These are phyloP conservation scores for Atrichornis clamosus DNA, from an alignment of 2,113 vertebrate genomes.

Conservation along the genomic window DNA sequence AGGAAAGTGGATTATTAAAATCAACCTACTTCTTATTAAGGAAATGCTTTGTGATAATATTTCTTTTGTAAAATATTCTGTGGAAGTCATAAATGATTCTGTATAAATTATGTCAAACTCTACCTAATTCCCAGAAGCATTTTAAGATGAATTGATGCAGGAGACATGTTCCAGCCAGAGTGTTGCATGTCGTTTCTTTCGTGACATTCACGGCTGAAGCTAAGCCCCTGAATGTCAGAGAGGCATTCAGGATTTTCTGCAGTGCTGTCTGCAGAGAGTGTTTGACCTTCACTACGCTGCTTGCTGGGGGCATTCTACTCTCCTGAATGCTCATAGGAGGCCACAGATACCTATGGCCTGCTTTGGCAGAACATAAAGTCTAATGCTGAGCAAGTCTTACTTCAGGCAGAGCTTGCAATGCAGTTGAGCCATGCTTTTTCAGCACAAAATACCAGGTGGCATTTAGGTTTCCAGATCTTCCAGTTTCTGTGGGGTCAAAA, in stretches of 20 bases:
- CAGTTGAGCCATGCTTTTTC: background rate
- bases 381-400: background rate
- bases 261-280: conserved; percentile 11
- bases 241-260: conserved; percentile 32
- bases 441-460: background rate
- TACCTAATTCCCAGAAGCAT: conserved; percentile 19
- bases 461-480: background rate
- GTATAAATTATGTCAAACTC: conserved; percentile 1
- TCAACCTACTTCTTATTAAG: conserved; percentile 43
- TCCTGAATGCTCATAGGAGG: conserved; percentile 23
- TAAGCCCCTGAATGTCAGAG: conserved; percentile 44
- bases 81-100: background rate
- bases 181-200: background rate
- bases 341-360: background rate
- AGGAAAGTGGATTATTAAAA: background rate
- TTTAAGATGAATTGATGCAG: conserved; percentile 11
- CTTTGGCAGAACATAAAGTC: conserved; percentile 10
- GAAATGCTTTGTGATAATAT: conserved; percentile 14
- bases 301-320: conserved; percentile 49
- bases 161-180: background rate
- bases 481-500: background rate
- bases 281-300: conserved; percentile 29
- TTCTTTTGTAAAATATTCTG: conserved; percentile 25
- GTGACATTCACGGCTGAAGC: conserved; percentile 28
- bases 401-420: background rate